A percentile compares a stretch with the other conserved stretches of the same genome.
Conservation (phyloP, 2,888 invertebrate species). For the Ferdinandea cuprea region DNA sequence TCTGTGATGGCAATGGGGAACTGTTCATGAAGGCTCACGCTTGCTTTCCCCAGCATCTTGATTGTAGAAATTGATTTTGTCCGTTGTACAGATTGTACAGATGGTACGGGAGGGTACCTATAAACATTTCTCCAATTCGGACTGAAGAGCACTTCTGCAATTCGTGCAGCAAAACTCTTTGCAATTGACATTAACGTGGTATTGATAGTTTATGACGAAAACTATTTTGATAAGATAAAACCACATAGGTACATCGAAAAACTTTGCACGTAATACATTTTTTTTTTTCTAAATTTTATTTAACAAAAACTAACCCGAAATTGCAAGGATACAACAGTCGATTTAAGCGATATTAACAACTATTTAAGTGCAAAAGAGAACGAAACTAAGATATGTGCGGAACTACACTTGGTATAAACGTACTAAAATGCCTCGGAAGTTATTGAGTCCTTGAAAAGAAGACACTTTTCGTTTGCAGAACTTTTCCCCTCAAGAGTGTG, state of each 20-base stretch:
- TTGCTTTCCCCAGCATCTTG: slow-evolving; percentile 35
- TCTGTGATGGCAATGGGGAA: slow-evolving; percentile 35
- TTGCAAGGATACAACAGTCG: slow-evolving; percentile 28
- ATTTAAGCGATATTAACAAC: slow-evolving; percentile 43
- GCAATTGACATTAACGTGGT: slow-evolving; percentile 24
- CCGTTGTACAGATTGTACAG: not conserved
- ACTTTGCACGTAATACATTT: too few relatives aligned
- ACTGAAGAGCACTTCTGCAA: slow-evolving; percentile 8
- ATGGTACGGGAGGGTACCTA: slow-evolving; percentile 11
- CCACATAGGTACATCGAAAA: too few relatives aligned
- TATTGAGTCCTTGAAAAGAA: slow-evolving; percentile 60
- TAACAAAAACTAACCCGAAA: slow-evolving; percentile 54
- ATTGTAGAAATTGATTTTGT: slow-evolving; percentile 6
- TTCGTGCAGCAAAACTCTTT: not conserved
- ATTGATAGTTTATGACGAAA: not conserved
- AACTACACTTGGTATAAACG: slow-evolving; percentile 60
- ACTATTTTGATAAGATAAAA: not conserved
- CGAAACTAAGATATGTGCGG: slow-evolving; percentile 64
- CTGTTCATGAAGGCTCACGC: slow-evolving; percentile 27
- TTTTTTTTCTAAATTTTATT: not conserved
- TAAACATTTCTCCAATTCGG: slow-evolving; percentile 16
- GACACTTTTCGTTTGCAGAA: slow-evolving; percentile 43
- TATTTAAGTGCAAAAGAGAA: slow-evolving; percentile 56
- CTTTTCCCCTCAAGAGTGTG: slow-evolving; percentile 11
- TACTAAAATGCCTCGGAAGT: slow-evolving; percentile 38